Percentiles rank a stretch among this genome's conserved stretches.
These are phyloP conservation scores for Myotis lucifugus DNA, from an alignment of 2,113 vertebrate genomes.

Conservation along the genomic window DNA sequence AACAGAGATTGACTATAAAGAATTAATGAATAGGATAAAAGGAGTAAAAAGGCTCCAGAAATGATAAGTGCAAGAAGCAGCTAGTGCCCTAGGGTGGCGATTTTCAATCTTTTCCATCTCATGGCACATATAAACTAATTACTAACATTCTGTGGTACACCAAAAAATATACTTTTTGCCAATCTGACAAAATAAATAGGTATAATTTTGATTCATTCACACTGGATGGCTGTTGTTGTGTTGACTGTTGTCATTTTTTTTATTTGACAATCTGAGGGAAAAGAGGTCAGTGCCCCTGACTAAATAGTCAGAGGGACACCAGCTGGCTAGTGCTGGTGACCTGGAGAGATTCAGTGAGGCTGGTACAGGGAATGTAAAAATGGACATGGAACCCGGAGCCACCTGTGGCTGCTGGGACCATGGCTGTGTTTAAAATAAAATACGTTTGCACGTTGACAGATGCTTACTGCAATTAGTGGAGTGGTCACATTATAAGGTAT, in stretches of 20 bases:
- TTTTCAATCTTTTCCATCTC: not conserved
- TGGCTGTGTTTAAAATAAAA: not conserved
- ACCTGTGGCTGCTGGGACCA: not conserved
- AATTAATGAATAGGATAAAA: not conserved
- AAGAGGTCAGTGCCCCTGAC: not conserved
- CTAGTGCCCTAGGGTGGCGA: not conserved
- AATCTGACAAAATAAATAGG: not conserved
- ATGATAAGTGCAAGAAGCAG: not conserved
- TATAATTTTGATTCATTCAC: not conserved
- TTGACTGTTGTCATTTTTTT: not conserved
- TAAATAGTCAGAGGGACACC: not conserved
- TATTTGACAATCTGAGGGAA: not conserved
- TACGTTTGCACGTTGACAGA: not conserved
- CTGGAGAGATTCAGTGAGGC: not conserved
- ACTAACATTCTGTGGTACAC: not conserved
- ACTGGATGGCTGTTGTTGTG: not conserved
- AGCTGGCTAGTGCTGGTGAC: not conserved
- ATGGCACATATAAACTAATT: not conserved
- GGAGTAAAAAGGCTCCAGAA: not conserved
- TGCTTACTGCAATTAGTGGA: not conserved
- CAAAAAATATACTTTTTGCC: not conserved
- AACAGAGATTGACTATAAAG: not conserved
- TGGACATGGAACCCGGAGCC: not conserved
- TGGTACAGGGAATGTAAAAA: not conserved
- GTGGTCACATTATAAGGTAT: not conserved